Conservation (phyloP, 2,888 invertebrate genomes). For the Agrilus mali region DNA sequence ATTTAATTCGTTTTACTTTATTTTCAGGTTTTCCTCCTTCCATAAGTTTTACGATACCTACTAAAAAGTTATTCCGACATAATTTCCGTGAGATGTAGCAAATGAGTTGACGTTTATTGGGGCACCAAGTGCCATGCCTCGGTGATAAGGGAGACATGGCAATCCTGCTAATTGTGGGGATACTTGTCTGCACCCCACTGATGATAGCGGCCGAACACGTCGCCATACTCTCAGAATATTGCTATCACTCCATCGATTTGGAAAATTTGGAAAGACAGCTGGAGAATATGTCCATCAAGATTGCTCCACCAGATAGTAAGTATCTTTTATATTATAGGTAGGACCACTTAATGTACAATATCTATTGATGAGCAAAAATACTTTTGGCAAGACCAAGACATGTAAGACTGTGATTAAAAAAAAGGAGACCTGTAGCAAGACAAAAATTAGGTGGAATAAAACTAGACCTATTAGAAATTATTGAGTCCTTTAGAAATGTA, state of each 20-base stretch:
- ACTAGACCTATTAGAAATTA: too few relatives aligned
- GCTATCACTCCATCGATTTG: slow-evolving; percentile 42
- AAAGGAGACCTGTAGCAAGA: too few relatives aligned
- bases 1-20: too few relatives aligned
- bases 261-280: slow-evolving; percentile 49
- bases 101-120: slow-evolving; percentile 10
- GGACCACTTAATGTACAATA: too few relatives aligned
- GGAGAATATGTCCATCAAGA: slow-evolving; percentile 40
- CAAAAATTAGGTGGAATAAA: too few relatives aligned
- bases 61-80: too few relatives aligned
- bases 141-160: slow-evolving; percentile 29
- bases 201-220: slow-evolving; percentile 35
- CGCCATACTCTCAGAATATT: slow-evolving; percentile 36
- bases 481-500: too few relatives aligned
- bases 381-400: too few relatives aligned
- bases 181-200: slow-evolving; percentile 39
- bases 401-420: too few relatives aligned
- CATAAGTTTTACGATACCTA: too few relatives aligned
- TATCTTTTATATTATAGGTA: slow-evolving; percentile 10
- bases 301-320: slow-evolving; percentile 29
- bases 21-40: too few relatives aligned
- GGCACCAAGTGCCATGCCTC: slow-evolving; percentile 25
- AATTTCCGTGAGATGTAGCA: slow-evolving; percentile 6
- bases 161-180: slow-evolving; percentile 45
- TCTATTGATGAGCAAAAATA: too few relatives aligned